Conservation (phyloP, 2,113 vertebrate genomes). For the Piprites chloris region DNA sequence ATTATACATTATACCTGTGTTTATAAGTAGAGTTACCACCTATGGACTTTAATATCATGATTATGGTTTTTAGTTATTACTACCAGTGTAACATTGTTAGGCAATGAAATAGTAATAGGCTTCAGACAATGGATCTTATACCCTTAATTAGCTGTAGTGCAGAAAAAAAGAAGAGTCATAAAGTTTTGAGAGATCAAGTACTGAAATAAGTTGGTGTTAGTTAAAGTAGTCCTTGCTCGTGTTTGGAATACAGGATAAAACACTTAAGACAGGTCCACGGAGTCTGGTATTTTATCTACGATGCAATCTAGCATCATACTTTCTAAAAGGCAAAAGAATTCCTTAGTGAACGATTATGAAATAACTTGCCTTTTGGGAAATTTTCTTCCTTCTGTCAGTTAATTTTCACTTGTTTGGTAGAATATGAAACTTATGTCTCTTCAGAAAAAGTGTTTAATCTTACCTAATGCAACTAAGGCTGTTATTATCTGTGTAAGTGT, state of each 20-base stretch:
- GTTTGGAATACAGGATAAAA: background rate
- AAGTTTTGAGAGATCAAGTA: slow-evolving; percentile 25
- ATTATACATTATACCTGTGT: background rate
- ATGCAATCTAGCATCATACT: background rate
- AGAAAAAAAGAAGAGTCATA: background rate
- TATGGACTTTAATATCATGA: background rate
- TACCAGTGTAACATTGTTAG: background rate
- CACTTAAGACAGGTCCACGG: background rate
- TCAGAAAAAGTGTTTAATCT: slow-evolving; percentile 4
- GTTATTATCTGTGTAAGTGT: background rate
- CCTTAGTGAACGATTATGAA: background rate
- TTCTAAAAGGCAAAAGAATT: background rate
- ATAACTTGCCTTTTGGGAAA: background rate
- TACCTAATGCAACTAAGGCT: background rate
- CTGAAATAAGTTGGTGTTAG: background rate
- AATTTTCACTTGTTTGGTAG: background rate
- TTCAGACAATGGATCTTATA: slow-evolving; percentile 1
- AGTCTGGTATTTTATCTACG: background rate
- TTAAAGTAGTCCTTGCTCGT: background rate
- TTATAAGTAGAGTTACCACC: background rate
- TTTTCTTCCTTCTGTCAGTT: background rate
- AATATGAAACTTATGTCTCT: background rate
- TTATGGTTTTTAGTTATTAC: slow-evolving; percentile 14
- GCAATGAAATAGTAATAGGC: slow-evolving; percentile 6
- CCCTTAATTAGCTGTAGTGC: background rate